These are phyloP conservation scores for Imbricaverruca yamaguchii DNA, from an alignment of 2,888 invertebrate species.

Conservation along the genomic window DNA sequence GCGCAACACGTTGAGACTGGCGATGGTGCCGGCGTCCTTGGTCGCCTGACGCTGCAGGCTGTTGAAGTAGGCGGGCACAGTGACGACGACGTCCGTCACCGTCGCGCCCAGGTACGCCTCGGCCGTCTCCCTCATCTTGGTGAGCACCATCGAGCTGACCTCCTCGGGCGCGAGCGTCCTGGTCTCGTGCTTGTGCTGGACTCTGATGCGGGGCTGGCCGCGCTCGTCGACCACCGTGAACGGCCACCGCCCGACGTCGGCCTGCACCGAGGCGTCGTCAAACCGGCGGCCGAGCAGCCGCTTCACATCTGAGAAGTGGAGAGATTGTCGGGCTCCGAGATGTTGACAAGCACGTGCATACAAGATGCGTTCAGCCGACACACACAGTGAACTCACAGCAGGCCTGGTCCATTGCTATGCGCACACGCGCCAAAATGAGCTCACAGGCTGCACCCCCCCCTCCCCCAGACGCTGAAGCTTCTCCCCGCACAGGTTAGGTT, in stretches of 20 bases:
- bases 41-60: constrained; percentile 51
- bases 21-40: no score
- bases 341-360: no score
- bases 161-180: constrained; percentile 46
- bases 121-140: constrained; percentile 58
- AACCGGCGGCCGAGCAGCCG: constrained; percentile 87
- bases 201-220: constrained; percentile 54
- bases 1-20: no score
- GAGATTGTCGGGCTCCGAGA: no score
- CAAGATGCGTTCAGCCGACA: no score
- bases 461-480: no score
- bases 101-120: constrained; percentile 59
- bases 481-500: no score
- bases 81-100: constrained; percentile 42
- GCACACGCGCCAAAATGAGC: no score
- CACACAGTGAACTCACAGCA: no score
- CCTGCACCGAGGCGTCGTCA: constrained; percentile 77
- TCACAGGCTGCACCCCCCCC: no score
- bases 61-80: constrained; percentile 65
- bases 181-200: constrained; percentile 76
- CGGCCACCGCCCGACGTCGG: constrained; percentile 90
- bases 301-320: constrained; percentile 61
- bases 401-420: no score
- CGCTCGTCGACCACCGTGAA: constrained; percentile 75
- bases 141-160: constrained; percentile 56